Percentiles rank a stretch among this genome's conserved stretches.
Conservation (phyloP, 2,797 vertebrate genomes). For the Gymnoscopelus braueri region DNA sequence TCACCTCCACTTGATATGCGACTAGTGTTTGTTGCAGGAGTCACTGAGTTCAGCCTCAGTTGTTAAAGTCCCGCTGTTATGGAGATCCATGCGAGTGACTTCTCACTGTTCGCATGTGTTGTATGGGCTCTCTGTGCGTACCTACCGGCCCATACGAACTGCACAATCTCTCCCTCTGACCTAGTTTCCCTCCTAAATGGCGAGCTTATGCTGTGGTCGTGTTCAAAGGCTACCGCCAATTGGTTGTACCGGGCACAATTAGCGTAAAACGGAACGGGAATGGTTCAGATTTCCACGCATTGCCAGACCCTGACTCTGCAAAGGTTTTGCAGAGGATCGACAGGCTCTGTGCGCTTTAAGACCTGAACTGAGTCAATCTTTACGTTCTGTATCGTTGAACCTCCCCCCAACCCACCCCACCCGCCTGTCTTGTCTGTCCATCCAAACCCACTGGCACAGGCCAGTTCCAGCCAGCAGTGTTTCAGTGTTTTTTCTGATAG, state of each 20-base stretch:
- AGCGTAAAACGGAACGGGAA: constrained; percentile 26
- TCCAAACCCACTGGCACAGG: constrained; percentile 29
- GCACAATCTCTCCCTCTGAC: constrained; percentile 23
- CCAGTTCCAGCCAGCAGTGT: constrained; percentile 31
- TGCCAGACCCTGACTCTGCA: constrained; percentile 1
- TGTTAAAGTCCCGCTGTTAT: constrained; percentile 8
- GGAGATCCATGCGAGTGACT: constrained; percentile 2
- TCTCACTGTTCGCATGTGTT: background rate
- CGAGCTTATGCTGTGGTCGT: constrained; percentile 39
- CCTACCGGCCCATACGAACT: constrained; percentile 15
- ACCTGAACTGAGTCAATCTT: constrained; percentile 9
- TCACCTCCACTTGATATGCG: background rate
- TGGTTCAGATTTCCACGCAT: constrained; percentile 46
- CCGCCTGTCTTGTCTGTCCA: constrained; percentile 30
- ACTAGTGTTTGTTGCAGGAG: background rate
- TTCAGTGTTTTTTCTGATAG: constrained; percentile 57
- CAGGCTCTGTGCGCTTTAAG: constrained; percentile 11
- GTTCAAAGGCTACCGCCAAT: constrained; percentile 36
- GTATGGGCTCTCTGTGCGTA: constrained; percentile 2
- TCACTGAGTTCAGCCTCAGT: background rate
- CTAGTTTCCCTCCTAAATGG: constrained; percentile 48
- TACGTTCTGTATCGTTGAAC: constrained; percentile 30
- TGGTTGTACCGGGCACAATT: constrained; percentile 46
- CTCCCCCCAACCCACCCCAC: too few species aligned
- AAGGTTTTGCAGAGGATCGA: constrained; percentile 23